phyloP scores from a whole-genome alignment of 2,888 invertebrate genomes.

The Nasonia oneida region DNA sequence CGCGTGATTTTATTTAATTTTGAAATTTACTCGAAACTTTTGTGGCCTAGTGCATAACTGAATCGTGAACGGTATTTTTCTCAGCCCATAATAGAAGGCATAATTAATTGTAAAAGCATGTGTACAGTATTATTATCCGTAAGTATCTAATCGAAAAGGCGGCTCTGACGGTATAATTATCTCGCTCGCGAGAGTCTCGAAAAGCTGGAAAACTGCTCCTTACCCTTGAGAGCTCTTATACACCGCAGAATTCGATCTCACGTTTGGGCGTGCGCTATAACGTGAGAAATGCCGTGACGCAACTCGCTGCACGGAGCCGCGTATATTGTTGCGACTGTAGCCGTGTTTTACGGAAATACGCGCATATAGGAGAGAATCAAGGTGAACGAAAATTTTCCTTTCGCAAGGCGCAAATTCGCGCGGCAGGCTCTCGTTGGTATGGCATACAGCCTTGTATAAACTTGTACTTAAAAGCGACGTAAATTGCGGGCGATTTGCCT shows the following conservation, averaged over 20 bases:
- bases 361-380: not conserved
- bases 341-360: not conserved
- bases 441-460: not conserved
- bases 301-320: not conserved
- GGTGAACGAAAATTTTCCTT: slow-evolving; percentile 9
- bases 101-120: not conserved
- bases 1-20: not conserved
- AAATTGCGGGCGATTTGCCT: slow-evolving; percentile 25
- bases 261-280: slow-evolving; percentile 20
- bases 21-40: not conserved
- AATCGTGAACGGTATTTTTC: not conserved
- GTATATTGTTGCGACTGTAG: not conserved
- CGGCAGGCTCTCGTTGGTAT: not conserved
- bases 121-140: not conserved
- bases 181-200: too few species aligned
- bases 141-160: not conserved
- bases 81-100: not conserved
- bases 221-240: slow-evolving; percentile 30
- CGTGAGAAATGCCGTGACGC: slow-evolving; percentile 35
- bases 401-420: not conserved
- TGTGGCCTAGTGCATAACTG: not conserved
- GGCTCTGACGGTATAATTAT: not conserved
- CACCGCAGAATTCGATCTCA: not conserved
- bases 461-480: slow-evolving; percentile 5
- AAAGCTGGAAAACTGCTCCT: not conserved